Percentiles rank a stretch among this genome's conserved stretches.
Conservation (phyloP, 2,888 invertebrate genomes). For the Neoitamus cyanurus region DNA sequence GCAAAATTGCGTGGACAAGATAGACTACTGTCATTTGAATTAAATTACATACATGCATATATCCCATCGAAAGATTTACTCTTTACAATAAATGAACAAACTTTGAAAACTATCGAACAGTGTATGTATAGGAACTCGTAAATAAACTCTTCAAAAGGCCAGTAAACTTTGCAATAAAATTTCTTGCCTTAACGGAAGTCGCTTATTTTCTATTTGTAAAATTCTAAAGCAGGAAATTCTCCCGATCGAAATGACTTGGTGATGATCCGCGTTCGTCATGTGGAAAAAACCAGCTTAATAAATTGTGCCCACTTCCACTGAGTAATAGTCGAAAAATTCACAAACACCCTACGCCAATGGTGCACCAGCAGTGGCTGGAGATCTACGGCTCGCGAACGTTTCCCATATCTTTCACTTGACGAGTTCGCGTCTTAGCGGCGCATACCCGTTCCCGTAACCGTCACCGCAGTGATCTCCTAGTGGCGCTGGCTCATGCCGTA, state of each 20-base stretch:
- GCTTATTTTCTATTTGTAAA: neutral
- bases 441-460: conserved; percentile 1
- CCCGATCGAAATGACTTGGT: neutral
- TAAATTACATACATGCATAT: no score
- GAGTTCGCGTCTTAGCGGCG: neutral
- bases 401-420: neutral
- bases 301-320: neutral
- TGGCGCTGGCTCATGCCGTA: conserved; percentile 9
- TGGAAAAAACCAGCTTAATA: neutral
- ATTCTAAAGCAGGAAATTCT: neutral
- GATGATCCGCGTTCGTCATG: neutral
- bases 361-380: neutral
- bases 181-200: neutral
- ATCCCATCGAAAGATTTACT: no score
- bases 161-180: neutral
- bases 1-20: no score
- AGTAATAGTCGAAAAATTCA: neutral
- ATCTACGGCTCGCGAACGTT: neutral
- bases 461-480: neutral
- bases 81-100: no score
- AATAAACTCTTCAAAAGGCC: no score
- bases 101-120: no score
- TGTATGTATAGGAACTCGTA: no score
- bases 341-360: neutral
- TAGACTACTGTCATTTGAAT: no score